Conservation (phyloP, 1,140 invertebrate genomes). For the Drosophila oshimai region DNA sequence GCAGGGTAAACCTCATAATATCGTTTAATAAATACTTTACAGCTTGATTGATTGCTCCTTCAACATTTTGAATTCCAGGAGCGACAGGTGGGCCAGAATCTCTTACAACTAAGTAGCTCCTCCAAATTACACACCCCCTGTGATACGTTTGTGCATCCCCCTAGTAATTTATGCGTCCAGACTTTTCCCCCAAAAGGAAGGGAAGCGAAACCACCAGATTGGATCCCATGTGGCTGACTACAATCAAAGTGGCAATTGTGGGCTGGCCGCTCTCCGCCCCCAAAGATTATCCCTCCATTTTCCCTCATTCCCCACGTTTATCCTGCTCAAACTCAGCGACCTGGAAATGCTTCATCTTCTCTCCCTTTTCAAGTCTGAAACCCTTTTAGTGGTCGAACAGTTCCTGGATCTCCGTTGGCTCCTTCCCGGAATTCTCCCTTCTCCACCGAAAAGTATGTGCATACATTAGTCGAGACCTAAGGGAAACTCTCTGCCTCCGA, state of each 20-base stretch:
- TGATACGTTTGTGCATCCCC: neutral
- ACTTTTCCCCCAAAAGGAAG: neutral
- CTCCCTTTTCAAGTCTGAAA: conserved; percentile 29
- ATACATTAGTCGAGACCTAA: conserved; percentile 39
- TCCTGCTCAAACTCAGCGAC: conserved; percentile 53
- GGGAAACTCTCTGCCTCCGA: conserved; percentile 12
- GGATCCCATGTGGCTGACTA: conserved; percentile 75
- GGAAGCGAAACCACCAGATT: conserved; percentile 58
- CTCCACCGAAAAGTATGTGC: conserved; percentile 17
- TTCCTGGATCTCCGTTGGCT: neutral
- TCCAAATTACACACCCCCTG: conserved; percentile 1
- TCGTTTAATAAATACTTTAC: conserved; percentile 80
- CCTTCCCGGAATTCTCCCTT: neutral
- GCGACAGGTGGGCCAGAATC: conserved; percentile 63
- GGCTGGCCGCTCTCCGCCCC: conserved; percentile 9
- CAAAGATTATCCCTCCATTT: conserved; percentile 42
- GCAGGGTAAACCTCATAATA: conserved; percentile 72
- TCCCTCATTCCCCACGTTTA: conserved; percentile 23
- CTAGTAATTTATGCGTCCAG: conserved; percentile 67
- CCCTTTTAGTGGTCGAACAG: conserved; percentile 41
- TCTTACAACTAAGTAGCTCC: conserved; percentile 49
- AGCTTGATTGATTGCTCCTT: conserved; percentile 72
- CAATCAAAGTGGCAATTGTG: conserved; percentile 71
- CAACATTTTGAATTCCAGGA: conserved; percentile 16
- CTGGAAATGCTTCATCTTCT: conserved; percentile 51